phyloP scores from a whole-genome alignment of 2,888 invertebrate species.

The Spodoptera littoralis region DNA sequence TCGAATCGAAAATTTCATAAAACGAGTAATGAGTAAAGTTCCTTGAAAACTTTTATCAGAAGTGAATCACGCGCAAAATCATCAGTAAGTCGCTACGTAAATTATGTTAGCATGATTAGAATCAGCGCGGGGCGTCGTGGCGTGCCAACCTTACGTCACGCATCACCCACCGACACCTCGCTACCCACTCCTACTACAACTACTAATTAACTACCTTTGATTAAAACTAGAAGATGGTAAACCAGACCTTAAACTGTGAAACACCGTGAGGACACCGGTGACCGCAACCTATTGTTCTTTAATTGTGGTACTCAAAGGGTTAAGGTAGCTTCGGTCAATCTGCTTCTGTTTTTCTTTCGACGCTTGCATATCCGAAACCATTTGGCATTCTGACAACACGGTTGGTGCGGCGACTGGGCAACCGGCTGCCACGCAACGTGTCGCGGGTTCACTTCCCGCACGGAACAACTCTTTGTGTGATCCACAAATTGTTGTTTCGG shows the following conservation, averaged over 20 bases:
- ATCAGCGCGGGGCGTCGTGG: conserved; percentile 67
- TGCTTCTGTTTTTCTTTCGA: no score
- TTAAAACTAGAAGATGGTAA: not conserved
- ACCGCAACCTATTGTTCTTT: no score
- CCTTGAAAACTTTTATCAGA: conserved; percentile 57
- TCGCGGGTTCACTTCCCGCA: no score
- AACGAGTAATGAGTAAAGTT: conserved; percentile 33
- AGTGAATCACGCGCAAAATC: conserved; percentile 66
- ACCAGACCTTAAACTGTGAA: not conserved
- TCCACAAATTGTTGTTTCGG: no score
- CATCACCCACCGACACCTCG: conserved; percentile 47
- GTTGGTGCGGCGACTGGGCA: no score
- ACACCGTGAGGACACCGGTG: no score
- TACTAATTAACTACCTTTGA: not conserved
- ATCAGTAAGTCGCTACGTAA: conserved; percentile 69
- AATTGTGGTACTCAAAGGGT: no score
- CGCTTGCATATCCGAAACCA: no score
- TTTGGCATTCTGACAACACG: no score
- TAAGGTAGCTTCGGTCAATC: no score
- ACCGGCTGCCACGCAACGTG: no score
- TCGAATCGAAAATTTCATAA: conserved; percentile 1
- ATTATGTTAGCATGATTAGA: conserved; percentile 78
- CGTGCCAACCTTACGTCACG: conserved; percentile 74
- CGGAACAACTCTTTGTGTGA: no score
- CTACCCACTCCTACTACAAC: conserved; percentile 25